phyloP scores from a whole-genome alignment of 2,888 invertebrate genomes.

The Liopterus haemorrhoidalis region DNA sequence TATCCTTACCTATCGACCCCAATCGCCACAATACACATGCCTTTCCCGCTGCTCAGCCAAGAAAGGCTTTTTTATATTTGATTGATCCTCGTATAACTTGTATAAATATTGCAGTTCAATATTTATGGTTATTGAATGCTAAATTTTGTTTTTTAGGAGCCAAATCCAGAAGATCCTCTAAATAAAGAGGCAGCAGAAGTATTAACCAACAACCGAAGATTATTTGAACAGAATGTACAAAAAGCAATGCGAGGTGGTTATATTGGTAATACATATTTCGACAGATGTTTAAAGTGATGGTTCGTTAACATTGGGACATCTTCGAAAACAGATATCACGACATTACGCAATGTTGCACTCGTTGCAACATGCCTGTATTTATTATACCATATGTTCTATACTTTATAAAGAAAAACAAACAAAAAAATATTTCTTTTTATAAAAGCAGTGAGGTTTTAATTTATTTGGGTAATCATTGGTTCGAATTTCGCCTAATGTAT shows the following conservation, averaged over 20 bases:
- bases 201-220: conserved; percentile 83
- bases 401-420: too few relatives aligned
- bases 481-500: too few relatives aligned
- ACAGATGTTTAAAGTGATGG: conserved; percentile 89
- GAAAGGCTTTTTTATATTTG: too few relatives aligned
- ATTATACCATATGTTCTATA: conserved; percentile 24
- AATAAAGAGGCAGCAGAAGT: conserved; percentile 99
- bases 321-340: conserved; percentile 16
- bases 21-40: too few relatives aligned
- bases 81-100: too few relatives aligned
- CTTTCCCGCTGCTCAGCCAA: too few relatives aligned
- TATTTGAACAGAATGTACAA: conserved; percentile 94
- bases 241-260: conserved; percentile 95
- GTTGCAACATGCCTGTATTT: conserved; percentile 22
- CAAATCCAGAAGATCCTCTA: conserved; percentile 96
- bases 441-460: too few relatives aligned
- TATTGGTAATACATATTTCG: conserved; percentile 90
- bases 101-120: too few relatives aligned
- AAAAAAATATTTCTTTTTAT: too few relatives aligned
- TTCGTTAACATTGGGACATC: conserved; percentile 11
- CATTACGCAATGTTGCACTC: conserved; percentile 18
- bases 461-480: too few relatives aligned
- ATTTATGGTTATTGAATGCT: too few relatives aligned
- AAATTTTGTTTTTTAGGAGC: conserved; percentile 83
- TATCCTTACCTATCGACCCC: too few relatives aligned